phyloP scores from a whole-genome alignment of 2,113 vertebrate genomes.

The Uropsilus gracilis region DNA sequence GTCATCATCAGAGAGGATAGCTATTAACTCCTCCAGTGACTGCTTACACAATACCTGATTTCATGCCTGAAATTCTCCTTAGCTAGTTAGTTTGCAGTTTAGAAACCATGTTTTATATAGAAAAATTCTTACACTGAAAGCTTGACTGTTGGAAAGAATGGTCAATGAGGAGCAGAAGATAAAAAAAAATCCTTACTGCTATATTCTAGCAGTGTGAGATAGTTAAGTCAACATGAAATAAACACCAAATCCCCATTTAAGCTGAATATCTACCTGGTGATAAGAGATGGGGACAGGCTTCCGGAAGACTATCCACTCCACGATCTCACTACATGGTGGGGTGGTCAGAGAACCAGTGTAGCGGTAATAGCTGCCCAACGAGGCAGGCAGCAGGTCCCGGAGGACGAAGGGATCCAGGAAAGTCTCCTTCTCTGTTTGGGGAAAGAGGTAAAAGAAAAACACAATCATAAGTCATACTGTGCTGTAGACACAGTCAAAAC shows the following conservation, averaged over 20 bases:
- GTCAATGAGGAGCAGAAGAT: background rate
- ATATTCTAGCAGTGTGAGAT: background rate
- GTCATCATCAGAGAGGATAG: background rate
- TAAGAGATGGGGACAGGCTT: constrained; percentile 94
- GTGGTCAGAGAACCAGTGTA: constrained; percentile 97
- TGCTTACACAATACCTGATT: background rate
- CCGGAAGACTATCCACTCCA: constrained; percentile 97
- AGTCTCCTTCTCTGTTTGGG: constrained; percentile 95
- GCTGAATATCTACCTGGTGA: constrained; percentile 90
- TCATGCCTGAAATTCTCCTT: background rate
- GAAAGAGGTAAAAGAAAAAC: constrained; percentile 69
- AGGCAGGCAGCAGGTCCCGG: constrained; percentile 92
- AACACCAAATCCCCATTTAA: background rate
- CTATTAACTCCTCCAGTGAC: background rate
- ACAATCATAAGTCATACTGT: background rate
- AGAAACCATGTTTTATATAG: background rate
- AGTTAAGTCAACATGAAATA: background rate
- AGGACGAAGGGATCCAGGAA: constrained; percentile 97
- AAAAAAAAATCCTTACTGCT: background rate
- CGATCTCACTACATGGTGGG: constrained; percentile 96
- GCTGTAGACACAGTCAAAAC: background rate
- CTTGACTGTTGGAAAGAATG: background rate
- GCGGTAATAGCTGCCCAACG: constrained; percentile 95
- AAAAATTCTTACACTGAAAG: constrained; percentile 11
- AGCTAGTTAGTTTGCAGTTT: background rate